A percentile compares a stretch with the other conserved stretches of the same genome.
Evolutionary conservation across 2,888 invertebrate species (phyloP).

Genomic region (Macaria liturata): DNA sequence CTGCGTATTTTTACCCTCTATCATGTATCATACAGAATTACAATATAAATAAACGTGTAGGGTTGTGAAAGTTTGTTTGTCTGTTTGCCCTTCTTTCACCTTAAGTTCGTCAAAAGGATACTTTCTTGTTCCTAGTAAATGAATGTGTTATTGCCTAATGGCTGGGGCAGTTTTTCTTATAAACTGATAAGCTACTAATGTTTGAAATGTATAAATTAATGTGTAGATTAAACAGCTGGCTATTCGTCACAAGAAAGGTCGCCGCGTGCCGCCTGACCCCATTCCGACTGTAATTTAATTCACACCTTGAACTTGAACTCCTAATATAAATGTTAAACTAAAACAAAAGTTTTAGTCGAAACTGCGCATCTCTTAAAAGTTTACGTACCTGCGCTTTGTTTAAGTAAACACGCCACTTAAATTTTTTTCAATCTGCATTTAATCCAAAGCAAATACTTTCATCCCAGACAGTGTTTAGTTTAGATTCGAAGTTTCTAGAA

Average conservation of each 20-base stretch:
- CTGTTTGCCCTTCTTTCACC: no score
- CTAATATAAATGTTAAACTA: neutral
- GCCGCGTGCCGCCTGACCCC: slow-evolving; percentile 22
- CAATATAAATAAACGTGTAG: no score
- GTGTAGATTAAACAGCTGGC: slow-evolving; percentile 7
- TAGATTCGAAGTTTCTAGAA: slow-evolving; percentile 26
- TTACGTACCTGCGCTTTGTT: no score
- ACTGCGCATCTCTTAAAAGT: neutral
- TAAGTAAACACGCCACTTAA: no score
- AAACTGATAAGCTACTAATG: no score
- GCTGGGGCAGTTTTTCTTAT: no score
- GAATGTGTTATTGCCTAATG: no score
- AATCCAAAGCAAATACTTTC: slow-evolving; percentile 4
- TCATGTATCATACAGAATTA: neutral
- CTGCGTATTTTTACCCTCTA: slow-evolving; percentile 14
- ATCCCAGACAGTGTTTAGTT: slow-evolving; percentile 14
- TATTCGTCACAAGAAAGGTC: slow-evolving; percentile 27
- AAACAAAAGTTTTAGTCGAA: neutral
- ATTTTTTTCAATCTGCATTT: slow-evolving; percentile 2
- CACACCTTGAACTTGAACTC: slow-evolving; percentile 39
- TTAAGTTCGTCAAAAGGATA: no score
- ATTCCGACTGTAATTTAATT: slow-evolving; percentile 29
- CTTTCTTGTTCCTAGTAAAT: no score
- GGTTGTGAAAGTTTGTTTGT: no score
- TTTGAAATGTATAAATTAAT: neutral